Base-by-base conservation (phyloP, 2,113 vertebrate genomes). In the Nicator chloris region DNA sequence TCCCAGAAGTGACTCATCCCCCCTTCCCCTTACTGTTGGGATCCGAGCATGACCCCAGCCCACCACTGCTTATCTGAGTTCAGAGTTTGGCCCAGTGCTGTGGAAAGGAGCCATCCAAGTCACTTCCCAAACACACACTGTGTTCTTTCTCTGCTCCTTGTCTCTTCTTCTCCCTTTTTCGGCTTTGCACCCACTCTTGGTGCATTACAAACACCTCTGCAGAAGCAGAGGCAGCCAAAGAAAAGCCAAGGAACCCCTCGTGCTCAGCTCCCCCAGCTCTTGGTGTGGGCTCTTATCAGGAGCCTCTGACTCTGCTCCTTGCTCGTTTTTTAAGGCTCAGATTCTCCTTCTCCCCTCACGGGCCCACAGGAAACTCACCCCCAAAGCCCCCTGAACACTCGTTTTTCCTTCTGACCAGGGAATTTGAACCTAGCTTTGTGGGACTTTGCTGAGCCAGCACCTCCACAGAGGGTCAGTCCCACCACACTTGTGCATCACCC, bases 401-500 rank as follows among this genome's bases (percentile, higher is more conserved):
- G 1, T 24, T 82, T 57, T 50, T 27, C 26, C 45, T 24, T 4
- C 60, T 45, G n/a, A 20, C 4, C 40, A 8, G 22, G 11, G 30
- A 56, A 13, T 51, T n/a, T 26, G 31, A 75, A 21, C 30, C 40
- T 3, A 16, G 40, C 10, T 82, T 60, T 69, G 30, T 37, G 47
- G 30, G 13, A 12, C 47, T 33, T 14, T 19, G 50, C 7, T 2
- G 27, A 63, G 17, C 59, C 20, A 5, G 35, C 68, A 12, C 35
- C 35, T 26, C 44, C 26, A 7, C 8, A 40, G 16, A 0, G 0
- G 11, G 4, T 60, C 35, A 28, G 33, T 20, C 39, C 59, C 60
- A 15, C 35, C 1, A 1, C 2, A 0, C 44, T 28, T 2, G 10
- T 4, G 44, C 72, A 45, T 22, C 51, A 7, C n/a, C 35, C 16